Evolutionary conservation across 2,888 invertebrate species (phyloP).

Genomic region (Beris morrisii): DNA sequence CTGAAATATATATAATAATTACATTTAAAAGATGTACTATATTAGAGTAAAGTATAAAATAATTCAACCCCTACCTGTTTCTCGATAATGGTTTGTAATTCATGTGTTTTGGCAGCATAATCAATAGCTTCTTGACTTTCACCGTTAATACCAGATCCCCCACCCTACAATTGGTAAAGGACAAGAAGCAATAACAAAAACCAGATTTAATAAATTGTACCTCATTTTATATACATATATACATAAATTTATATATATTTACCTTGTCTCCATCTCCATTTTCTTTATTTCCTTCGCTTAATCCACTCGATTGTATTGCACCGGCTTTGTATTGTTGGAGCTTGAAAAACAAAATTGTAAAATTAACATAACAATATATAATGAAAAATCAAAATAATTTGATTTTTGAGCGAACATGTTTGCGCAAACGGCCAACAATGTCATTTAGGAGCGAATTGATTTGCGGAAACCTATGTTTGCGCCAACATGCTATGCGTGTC

Average conservation of each 20-base stretch:
- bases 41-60: background rate
- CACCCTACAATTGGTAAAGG: conserved; percentile 35
- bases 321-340: conserved; percentile 82
- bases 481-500: too few species aligned
- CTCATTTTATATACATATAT: too few species aligned
- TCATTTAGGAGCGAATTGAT: too few species aligned
- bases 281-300: conserved; percentile 70
- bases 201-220: too few species aligned
- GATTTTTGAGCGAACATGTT: too few species aligned
- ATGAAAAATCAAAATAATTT: too few species aligned
- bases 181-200: too few species aligned
- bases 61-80: conserved; percentile 69
- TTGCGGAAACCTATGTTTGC: too few species aligned
- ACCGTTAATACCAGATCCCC: conserved; percentile 50
- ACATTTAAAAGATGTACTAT: background rate
- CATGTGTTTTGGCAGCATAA: conserved; percentile 64
- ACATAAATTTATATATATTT: background rate
- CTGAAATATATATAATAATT: conserved; percentile 60
- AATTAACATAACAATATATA: too few species aligned
- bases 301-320: conserved; percentile 62
- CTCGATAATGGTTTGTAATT: conserved; percentile 82
- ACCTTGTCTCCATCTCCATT: conserved; percentile 70
- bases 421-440: too few species aligned
- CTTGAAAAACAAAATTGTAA: conserved; percentile 46
- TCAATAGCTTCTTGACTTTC: conserved; percentile 53